phyloP scores from a whole-genome alignment of 2,888 invertebrate genomes.

The Heliconius erato region DNA sequence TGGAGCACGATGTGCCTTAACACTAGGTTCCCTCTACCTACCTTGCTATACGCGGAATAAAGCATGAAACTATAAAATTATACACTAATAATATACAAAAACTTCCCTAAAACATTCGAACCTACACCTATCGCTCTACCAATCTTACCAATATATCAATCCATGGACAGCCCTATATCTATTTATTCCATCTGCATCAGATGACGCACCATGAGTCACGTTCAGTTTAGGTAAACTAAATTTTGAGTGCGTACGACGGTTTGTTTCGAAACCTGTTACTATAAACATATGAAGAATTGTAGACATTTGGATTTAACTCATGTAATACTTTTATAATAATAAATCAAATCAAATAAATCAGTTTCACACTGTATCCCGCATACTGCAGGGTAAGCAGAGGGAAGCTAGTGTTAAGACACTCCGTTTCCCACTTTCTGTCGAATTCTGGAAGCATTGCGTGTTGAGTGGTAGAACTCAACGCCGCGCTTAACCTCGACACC shows the following conservation, averaged over 20 bases:
- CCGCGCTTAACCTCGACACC: too few species aligned
- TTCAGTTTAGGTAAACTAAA: slow-evolving; percentile 63
- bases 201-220: slow-evolving; percentile 78
- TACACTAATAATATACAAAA: neutral
- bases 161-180: slow-evolving; percentile 58
- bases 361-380: too few species aligned
- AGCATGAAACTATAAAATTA: neutral
- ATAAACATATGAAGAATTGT: neutral
- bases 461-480: too few species aligned
- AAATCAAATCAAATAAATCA: too few species aligned
- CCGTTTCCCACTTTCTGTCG: too few species aligned
- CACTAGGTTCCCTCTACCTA: neutral
- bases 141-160: neutral
- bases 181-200: slow-evolving; percentile 66
- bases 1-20: neutral
- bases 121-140: neutral
- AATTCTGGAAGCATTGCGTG: too few species aligned
- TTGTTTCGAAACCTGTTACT: slow-evolving; percentile 41
- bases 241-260: slow-evolving; percentile 38
- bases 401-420: too few species aligned
- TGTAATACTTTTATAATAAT: too few species aligned
- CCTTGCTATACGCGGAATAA: neutral
- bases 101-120: neutral
- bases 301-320: neutral
- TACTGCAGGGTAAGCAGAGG: too few species aligned